phyloP scores from a whole-genome alignment of 92 coral and sea anemone species.

The Galaxea fascicularis region DNA sequence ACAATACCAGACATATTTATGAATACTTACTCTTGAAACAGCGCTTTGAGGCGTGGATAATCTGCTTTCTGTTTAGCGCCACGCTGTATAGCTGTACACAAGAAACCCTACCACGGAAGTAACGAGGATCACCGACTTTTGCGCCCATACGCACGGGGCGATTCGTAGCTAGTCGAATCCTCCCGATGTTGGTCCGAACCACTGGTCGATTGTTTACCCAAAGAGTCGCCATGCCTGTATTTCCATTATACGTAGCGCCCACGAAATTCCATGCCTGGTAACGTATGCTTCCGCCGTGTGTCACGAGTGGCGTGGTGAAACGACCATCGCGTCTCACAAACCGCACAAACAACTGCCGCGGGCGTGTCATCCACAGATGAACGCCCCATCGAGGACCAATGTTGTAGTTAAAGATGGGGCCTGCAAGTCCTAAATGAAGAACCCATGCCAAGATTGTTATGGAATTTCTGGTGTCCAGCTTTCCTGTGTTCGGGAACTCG shows the following conservation, averaged over 20 bases:
- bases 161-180: constrained; percentile 71
- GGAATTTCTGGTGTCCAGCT: constrained; percentile 68
- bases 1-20: neutral
- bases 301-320: constrained; percentile 62
- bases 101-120: constrained; percentile 75
- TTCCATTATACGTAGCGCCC: constrained; percentile 71
- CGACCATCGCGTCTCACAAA: constrained; percentile 68
- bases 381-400: constrained; percentile 83
- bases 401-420: constrained; percentile 82
- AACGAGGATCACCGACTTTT: constrained; percentile 72
- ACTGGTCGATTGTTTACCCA: constrained; percentile 77
- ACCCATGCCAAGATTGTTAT: constrained; percentile 85
- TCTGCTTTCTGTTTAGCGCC: constrained; percentile 66
- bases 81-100: constrained; percentile 80
- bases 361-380: constrained; percentile 78
- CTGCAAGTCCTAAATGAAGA: constrained; percentile 65
- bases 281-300: constrained; percentile 51
- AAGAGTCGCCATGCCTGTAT: constrained; percentile 71
- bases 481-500: constrained; percentile 69
- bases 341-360: constrained; percentile 62
- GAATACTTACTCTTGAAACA: constrained; percentile 62
- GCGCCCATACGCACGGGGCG: constrained; percentile 73
- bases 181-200: constrained; percentile 65
- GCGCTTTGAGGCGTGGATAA: constrained; percentile 48
- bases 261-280: constrained; percentile 72